Conservation (phyloP, 2,113 vertebrate species). For the Lates calcarifer region DNA sequence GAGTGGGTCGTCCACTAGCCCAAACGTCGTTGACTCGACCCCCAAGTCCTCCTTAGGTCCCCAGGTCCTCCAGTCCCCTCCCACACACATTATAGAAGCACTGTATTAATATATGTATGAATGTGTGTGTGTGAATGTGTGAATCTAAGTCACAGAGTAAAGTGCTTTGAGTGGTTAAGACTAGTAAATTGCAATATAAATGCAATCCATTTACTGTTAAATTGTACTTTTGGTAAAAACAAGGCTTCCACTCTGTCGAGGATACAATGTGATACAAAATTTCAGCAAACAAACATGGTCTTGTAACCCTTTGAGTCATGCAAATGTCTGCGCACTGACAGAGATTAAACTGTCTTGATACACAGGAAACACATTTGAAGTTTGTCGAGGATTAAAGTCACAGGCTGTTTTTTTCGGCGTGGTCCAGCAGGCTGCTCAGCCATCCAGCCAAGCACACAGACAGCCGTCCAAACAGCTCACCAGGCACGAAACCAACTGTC, state of each 20-base stretch:
- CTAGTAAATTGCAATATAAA: too few species aligned
- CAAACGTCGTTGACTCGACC: too few species aligned
- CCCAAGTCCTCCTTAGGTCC: too few species aligned
- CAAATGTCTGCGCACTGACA: conserved; percentile 7
- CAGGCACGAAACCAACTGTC: conserved; percentile 20
- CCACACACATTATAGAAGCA: too few species aligned
- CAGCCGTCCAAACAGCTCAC: conserved; percentile 29
- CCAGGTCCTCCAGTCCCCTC: too few species aligned
- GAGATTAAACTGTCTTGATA: conserved; percentile 7
- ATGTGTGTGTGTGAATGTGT: too few species aligned
- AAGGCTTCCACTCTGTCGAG: background rate
- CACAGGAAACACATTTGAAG: conserved; percentile 20
- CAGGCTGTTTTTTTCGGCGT: background rate
- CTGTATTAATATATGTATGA: too few species aligned
- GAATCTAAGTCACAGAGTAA: too few species aligned
- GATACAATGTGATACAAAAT: background rate
- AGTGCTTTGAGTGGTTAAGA: too few species aligned
- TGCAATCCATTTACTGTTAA: too few species aligned
- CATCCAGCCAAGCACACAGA: conserved; percentile 19
- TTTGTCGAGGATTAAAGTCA: conserved; percentile 36
- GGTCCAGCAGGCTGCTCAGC: conserved; percentile 23
- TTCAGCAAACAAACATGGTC: background rate
- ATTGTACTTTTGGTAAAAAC: too few species aligned
- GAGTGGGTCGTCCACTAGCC: too few species aligned
- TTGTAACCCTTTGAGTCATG: background rate